Evolutionary conservation across 2,888 invertebrate genomes (phyloP).

Genomic region (Neoascia interrupta): DNA sequence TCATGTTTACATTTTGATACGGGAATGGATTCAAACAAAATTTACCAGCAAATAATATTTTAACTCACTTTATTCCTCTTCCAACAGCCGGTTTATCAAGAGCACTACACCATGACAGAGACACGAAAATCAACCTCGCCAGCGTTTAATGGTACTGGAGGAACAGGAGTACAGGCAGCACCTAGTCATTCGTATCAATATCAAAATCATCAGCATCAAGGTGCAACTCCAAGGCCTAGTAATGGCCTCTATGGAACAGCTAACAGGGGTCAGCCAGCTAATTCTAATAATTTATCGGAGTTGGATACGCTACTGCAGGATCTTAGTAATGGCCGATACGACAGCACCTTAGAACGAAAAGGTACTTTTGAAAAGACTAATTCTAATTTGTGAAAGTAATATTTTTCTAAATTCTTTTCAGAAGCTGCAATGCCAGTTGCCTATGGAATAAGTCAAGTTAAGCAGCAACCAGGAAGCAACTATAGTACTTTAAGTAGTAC

Average conservation of each 20-base stretch:
- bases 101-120: constrained; percentile 76
- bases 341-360: constrained; percentile 79
- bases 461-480: constrained; percentile 79
- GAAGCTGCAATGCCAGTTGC: constrained; percentile 75
- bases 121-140: constrained; percentile 75
- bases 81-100: constrained; percentile 76
- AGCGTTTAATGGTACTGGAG: constrained; percentile 69
- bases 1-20: too few relatives aligned
- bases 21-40: too few relatives aligned
- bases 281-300: constrained; percentile 89
- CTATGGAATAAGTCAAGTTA: constrained; percentile 71
- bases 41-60: too few relatives aligned
- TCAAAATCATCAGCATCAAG: constrained; percentile 73
- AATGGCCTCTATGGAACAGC: constrained; percentile 51
- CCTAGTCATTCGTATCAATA: constrained; percentile 74
- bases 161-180: constrained; percentile 29
- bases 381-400: background rate
- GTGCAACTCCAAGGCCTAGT: constrained; percentile 45
- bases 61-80: constrained; percentile 2
- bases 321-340: constrained; percentile 89
- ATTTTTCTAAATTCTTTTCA: constrained; percentile 45
- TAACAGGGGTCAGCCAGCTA: constrained; percentile 65
- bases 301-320: constrained; percentile 95
- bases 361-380: constrained; percentile 79
- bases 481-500: constrained; percentile 77